Evolutionary conservation across 2,113 vertebrate genomes (phyloP).

Genomic region (Bufo gargarizans): DNA sequence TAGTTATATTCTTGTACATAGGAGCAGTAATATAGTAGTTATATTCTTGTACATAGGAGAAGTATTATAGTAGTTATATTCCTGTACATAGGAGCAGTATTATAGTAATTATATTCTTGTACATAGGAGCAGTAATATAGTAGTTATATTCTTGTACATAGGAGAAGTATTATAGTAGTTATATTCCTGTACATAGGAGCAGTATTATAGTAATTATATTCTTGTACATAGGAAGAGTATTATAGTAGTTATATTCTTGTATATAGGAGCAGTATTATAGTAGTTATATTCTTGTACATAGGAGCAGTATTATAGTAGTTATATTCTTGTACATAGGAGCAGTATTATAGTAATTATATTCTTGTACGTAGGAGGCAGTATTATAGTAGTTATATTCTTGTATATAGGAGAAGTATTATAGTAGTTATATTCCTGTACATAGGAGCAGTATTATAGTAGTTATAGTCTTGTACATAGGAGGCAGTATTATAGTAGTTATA

Average conservation of each 20-base stretch:
- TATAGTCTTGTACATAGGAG: not conserved
- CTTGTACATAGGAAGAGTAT: too few relatives aligned
- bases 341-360: constrained; percentile 20
- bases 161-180: not conserved
- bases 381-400: constrained; percentile 1
- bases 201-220: too few relatives aligned
- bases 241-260: constrained; percentile 6
- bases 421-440: not conserved
- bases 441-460: constrained; percentile 9
- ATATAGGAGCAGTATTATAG: not conserved
- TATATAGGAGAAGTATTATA: not conserved
- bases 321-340: not conserved
- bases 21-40: constrained; percentile 1
- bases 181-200: constrained; percentile 2
- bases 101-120: constrained; percentile 23
- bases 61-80: constrained; percentile 7
- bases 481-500: constrained; percentile 19
- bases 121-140: constrained; percentile 2
- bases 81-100: not conserved
- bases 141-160: constrained; percentile 10
- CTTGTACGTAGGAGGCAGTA: not conserved
- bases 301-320: constrained; percentile 9
- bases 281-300: constrained; percentile 9
- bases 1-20: constrained; percentile 10
- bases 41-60: constrained; percentile 7